Evolutionary conservation across 2,113 vertebrate species (phyloP).

Genomic region (Rhynchopsitta pachyrhyncha): DNA sequence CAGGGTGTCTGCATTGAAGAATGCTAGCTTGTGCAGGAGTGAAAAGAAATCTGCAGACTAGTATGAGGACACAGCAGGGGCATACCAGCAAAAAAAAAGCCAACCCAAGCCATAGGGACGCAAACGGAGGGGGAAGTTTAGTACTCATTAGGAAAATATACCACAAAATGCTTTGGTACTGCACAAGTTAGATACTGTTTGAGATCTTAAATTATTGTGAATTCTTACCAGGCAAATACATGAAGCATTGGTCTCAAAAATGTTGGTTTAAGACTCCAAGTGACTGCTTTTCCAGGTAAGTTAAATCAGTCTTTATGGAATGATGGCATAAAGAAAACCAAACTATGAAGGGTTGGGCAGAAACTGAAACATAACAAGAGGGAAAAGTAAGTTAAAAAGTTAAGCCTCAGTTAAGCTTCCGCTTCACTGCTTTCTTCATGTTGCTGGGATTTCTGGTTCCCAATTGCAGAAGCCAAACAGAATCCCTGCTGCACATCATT

Average conservation of each 20-base stretch:
- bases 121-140: not conserved
- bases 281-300: not conserved
- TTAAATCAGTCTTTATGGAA: not conserved
- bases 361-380: not conserved
- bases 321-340: not conserved
- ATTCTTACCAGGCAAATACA: not conserved
- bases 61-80: not conserved
- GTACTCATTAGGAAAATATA: not conserved
- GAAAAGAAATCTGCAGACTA: not conserved
- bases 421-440: not conserved
- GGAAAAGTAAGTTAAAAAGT: not conserved
- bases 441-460: not conserved
- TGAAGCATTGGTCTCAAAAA: not conserved
- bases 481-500: not conserved
- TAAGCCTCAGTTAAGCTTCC: not conserved
- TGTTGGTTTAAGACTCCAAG: not conserved
- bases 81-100: not conserved
- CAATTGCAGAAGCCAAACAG: not conserved
- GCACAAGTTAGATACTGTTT: not conserved
- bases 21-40: not conserved
- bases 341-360: rapidly evolving
- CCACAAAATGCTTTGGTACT: not conserved
- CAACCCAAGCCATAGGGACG: not conserved
- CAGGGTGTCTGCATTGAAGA: not conserved
- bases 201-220: not conserved